Base-by-base conservation (phyloP, 1,140 invertebrate genomes). In the Trichoplusia ni region DNA sequence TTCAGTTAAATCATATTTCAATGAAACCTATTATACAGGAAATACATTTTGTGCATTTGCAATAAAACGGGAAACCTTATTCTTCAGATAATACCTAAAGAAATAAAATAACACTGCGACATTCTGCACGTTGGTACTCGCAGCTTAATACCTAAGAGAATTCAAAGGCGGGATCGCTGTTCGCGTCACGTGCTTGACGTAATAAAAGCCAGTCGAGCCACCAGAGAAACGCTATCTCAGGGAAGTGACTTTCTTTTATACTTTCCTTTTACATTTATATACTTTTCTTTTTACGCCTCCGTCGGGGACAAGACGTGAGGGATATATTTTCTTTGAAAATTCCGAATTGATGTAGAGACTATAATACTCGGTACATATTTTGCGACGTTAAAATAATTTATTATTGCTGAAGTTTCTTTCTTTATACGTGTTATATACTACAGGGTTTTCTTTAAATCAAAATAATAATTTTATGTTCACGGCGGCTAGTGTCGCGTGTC, bases 231-330 rank as follows among this genome's bases (percentile, higher is more conserved):
- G 65, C 80, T 79, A 74, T 81, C 71, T 74, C 64, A 76, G 76
- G 73, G 75, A 84, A 83, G 78, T 68, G 69, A 78, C 80, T 82
- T 85, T 84, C 80, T 82, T 84, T 75, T 72, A 77, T 73, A 74
- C 67, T 71, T 75, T 81, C 72, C 73, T 83, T 80, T 80, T 73
- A 70, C 71, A 76, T 80, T 82, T 85, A 81, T 77, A 81, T 73
- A 80, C 69, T 77, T 83, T 77, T 75, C 73, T 75, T 83, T 80
- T 83, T 86, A 85, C 82, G 78, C 64, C 73, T 61, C 81, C 84
- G 70, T 33, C 64, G 77, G 74, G 82, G 75, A 71, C 67, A 69
- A 9, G 69, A 84, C 79, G 80, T 80, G 81, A 81, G 69, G 68
- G 44, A 63, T 71, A 75, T 78, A 76, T 77, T 82, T 82, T 79